A percentile compares a stretch with the other conserved stretches of the same genome.
These are phyloP conservation scores for Miniopterus natalensis DNA, from an alignment of 2,113 vertebrate genomes.

Conservation along the genomic window DNA sequence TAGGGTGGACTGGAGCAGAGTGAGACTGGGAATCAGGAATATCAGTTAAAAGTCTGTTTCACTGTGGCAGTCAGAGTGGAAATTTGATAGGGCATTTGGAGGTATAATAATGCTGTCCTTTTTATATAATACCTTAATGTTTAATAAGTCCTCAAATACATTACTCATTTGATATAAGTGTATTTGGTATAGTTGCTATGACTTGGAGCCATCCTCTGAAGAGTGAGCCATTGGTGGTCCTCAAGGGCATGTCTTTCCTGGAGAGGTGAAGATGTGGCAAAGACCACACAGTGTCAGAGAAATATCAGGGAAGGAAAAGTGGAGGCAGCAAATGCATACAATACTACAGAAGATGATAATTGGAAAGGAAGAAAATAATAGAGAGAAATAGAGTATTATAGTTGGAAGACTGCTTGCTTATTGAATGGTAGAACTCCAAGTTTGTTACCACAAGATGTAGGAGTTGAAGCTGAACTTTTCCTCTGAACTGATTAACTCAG, in stretches of 20 bases:
- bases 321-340: neutral
- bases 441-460: neutral
- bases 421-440: neutral
- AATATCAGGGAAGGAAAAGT: neutral
- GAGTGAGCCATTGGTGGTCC: neutral
- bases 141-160: neutral
- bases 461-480: conserved; percentile 1
- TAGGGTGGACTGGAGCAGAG: neutral
- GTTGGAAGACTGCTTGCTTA: neutral
- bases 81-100: neutral
- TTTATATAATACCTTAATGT: neutral
- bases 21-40: neutral
- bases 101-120: no score
- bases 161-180: neutral
- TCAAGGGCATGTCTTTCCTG: neutral
- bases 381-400: neutral
- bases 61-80: neutral
- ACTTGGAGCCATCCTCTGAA: neutral
- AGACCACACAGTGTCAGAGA: neutral
- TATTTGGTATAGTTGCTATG: neutral
- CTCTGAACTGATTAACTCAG: neutral
- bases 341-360: neutral
- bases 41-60: neutral
- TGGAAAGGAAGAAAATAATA: neutral
- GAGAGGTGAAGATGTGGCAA: neutral